Conservation (phyloP, 2,888 invertebrate genomes). For the Kryphioiulus occultus region DNA sequence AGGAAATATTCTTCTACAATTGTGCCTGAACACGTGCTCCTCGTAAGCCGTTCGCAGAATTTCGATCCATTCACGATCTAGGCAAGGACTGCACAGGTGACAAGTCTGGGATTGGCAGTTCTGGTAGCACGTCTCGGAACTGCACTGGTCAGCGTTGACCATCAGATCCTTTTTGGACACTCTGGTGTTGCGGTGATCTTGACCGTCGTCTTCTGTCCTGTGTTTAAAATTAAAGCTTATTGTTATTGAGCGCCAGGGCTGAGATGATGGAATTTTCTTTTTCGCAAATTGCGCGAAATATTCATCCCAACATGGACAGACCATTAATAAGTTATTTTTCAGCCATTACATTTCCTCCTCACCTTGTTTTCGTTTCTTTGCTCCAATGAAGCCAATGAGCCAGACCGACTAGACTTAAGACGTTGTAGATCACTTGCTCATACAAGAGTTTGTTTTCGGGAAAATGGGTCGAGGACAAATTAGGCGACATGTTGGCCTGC, state of each 20-base stretch:
- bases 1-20: slow-evolving; percentile 84
- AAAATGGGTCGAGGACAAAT: slow-evolving; percentile 91
- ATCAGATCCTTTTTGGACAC: slow-evolving; percentile 81
- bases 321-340: too few relatives aligned
- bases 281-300: slow-evolving; percentile 38
- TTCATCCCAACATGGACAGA: too few relatives aligned
- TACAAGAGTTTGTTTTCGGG: slow-evolving; percentile 85
- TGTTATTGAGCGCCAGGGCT: too few relatives aligned
- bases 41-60: slow-evolving; percentile 74
- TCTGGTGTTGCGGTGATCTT: slow-evolving; percentile 70
- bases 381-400: slow-evolving; percentile 56
- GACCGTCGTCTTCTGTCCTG: slow-evolving; percentile 9
- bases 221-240: not conserved
- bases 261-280: too few relatives aligned
- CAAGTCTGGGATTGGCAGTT: slow-evolving; percentile 76
- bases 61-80: slow-evolving; percentile 69
- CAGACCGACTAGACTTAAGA: slow-evolving; percentile 81
- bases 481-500: slow-evolving; percentile 96
- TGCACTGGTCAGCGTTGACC: slow-evolving; percentile 76
- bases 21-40: slow-evolving; percentile 81
- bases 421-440: slow-evolving; percentile 88
- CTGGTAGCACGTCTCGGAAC: slow-evolving; percentile 61
- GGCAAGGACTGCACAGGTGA: slow-evolving; percentile 79
- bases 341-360: not conserved
- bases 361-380: slow-evolving; percentile 35